Conservation (phyloP, 2,797 vertebrate genomes). For the Tolypeutes matacus region DNA sequence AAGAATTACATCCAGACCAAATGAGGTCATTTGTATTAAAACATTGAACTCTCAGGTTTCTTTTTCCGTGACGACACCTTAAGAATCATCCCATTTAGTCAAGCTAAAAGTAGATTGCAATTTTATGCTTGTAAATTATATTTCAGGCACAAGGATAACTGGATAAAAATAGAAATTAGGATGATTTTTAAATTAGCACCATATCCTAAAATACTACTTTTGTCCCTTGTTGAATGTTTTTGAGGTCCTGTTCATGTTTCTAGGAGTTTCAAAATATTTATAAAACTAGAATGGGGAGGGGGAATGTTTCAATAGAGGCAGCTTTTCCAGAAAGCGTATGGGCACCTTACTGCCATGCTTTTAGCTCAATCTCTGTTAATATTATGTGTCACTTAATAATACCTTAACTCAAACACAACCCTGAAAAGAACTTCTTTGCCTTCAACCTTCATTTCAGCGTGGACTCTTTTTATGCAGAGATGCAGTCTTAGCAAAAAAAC, state of each 20-base stretch:
- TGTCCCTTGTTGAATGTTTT: constrained; percentile 39
- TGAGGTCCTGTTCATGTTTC: constrained; percentile 45
- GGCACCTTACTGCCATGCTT: constrained; percentile 11
- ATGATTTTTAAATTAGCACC: constrained; percentile 66
- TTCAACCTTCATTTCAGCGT: constrained; percentile 22
- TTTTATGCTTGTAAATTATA: constrained; percentile 3
- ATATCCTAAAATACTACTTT: constrained; percentile 54
- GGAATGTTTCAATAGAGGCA: constrained; percentile 3
- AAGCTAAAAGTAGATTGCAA: constrained; percentile 41
- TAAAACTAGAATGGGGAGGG: constrained; percentile 46
- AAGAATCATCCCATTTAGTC: constrained; percentile 32
- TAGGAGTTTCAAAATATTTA: constrained; percentile 50
- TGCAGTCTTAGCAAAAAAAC: background rate
- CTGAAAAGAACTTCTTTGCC: constrained; percentile 19
- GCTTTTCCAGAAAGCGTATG: constrained; percentile 46
- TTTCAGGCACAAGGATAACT: constrained; percentile 28
- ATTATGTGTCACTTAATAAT: constrained; percentile 4
- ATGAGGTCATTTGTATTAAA: constrained; percentile 23
- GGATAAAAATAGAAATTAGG: constrained; percentile 57
- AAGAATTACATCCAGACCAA: background rate
- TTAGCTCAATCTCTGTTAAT: constrained; percentile 49
- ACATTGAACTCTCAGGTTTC: background rate
- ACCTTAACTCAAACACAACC: constrained; percentile 51
- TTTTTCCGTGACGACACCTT: constrained; percentile 31
- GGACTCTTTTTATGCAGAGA: background rate